Evolutionary conservation across 2,113 vertebrate species (phyloP).

Genomic region (Cyphomyrus plagiostoma): DNA sequence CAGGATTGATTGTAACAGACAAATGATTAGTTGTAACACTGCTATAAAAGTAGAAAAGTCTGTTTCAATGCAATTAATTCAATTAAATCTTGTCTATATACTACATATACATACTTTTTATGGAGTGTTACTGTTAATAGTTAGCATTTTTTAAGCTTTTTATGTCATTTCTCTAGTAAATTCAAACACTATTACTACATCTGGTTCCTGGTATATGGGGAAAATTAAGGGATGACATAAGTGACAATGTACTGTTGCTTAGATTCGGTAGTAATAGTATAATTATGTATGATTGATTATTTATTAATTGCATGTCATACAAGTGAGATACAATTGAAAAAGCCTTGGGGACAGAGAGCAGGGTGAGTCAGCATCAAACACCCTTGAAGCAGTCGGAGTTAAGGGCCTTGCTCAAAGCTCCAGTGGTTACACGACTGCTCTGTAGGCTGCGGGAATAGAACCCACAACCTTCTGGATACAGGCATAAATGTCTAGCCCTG

Average conservation of each 20-base stretch:
- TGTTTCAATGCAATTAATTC: not conserved
- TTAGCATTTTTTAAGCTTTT: not conserved
- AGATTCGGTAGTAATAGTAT: not conserved
- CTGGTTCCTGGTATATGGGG: not conserved
- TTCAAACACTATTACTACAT: not conserved
- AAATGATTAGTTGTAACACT: not conserved
- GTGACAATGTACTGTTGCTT: not conserved
- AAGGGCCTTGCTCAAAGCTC: not conserved
- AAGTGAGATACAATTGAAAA: not conserved
- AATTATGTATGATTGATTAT: not conserved
- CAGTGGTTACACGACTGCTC: not conserved
- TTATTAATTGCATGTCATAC: not conserved
- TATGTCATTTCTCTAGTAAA: not conserved
- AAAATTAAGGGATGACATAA: not conserved
- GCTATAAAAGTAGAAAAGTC: not conserved
- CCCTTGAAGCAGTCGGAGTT: not conserved
- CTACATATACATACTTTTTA: not conserved
- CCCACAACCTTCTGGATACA: not conserved
- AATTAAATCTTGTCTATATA: not conserved
- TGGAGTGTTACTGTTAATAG: not conserved
- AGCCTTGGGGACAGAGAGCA: not conserved
- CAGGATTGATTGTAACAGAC: not conserved
- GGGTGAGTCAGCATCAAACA: not conserved
- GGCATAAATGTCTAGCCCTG: not conserved
- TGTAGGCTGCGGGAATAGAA: not conserved